Evolutionary conservation across 2,797 vertebrate genomes (phyloP).

Genomic region (Tokudaia muenninki): DNA sequence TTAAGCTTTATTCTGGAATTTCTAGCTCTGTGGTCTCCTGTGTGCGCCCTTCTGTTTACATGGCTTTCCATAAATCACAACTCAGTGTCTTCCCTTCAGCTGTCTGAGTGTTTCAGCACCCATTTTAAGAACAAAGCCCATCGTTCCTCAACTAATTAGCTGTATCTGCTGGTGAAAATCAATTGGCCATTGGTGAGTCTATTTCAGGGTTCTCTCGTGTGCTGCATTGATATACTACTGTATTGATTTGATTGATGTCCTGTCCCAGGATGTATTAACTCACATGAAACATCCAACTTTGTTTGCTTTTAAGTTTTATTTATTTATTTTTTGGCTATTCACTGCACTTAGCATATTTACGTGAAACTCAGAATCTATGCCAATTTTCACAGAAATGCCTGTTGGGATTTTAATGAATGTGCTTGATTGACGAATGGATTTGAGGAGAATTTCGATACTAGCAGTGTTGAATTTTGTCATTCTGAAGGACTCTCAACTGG

Average conservation of each 20-base stretch:
- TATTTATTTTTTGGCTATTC: neutral
- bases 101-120: neutral
- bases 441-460: neutral
- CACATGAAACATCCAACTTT: neutral
- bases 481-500: neutral
- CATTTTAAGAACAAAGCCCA: slow-evolving; percentile 1
- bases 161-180: neutral
- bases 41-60: neutral
- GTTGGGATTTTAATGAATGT: neutral
- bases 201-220: neutral
- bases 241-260: neutral
- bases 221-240: neutral
- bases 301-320: slow-evolving; percentile 7
- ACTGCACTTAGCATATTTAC: neutral
- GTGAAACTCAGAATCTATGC: neutral
- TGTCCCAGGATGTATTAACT: neutral
- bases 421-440: neutral
- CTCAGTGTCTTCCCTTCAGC: neutral
- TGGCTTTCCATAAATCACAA: fast-evolving
- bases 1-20: neutral
- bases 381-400: neutral
- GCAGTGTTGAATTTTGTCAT: neutral
- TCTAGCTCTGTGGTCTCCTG: neutral
- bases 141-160: neutral
- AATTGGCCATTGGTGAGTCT: neutral